Percentiles rank a stretch among this genome's conserved stretches.
Conservation (phyloP, 2,113 vertebrate species). For the Scolopax mira region DNA sequence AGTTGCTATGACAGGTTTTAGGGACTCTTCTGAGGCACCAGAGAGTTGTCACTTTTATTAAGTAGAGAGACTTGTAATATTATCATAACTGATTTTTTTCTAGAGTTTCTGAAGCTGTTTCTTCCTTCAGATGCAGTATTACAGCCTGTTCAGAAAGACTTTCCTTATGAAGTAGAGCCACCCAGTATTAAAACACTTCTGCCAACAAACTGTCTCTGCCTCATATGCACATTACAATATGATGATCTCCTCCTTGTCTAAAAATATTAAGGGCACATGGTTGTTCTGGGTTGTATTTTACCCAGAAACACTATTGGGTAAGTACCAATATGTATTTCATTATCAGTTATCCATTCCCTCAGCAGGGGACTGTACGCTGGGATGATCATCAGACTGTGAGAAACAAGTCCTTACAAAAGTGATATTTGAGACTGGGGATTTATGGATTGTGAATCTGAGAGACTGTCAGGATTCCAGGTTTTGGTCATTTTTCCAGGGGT, state of each 20-base stretch:
- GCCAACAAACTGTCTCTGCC: background rate
- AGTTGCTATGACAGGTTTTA: background rate
- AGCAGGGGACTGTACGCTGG: background rate
- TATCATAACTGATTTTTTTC: background rate
- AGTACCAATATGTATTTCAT: background rate
- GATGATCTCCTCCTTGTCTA: background rate
- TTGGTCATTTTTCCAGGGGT: background rate
- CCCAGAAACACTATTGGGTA: background rate
- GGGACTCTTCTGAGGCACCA: background rate
- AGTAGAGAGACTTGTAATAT: background rate
- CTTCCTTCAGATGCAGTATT: background rate
- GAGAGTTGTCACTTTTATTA: background rate
- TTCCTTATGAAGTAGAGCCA: background rate
- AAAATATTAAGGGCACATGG: background rate
- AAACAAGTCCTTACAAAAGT: background rate
- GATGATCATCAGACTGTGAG: background rate
- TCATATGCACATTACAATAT: background rate
- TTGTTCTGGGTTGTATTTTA: background rate
- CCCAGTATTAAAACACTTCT: background rate
- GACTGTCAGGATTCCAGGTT: background rate
- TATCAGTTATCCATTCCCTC: background rate
- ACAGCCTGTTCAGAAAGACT: background rate
- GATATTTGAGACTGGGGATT: background rate
- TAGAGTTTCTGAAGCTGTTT: conserved; percentile 5
- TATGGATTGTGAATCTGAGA: background rate